Evolutionary conservation across 2,888 invertebrate species (phyloP), one percentile per base, ranked within the genome.

Genomic region (Nomada ruficornis): DNA sequence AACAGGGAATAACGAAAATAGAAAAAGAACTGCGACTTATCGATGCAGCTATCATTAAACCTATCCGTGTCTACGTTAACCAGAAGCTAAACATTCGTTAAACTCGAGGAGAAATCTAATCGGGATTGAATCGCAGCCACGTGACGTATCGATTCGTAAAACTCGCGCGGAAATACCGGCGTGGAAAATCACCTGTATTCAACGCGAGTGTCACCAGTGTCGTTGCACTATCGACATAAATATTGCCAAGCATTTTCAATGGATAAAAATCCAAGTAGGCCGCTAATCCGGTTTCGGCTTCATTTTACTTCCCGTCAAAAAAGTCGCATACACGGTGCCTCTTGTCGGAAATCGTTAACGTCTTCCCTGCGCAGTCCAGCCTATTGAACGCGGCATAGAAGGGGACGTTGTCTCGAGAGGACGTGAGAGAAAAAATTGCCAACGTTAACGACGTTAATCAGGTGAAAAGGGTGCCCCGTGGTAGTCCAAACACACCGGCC

Each of bases 221-320:
- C 76, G 57, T 65, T 80, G 65, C 65, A 76, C 80, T 59, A 36
- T 50, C 80, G 80, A 67, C 75, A 80, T 71, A 55, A 54, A 70
- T 80, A 59, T 55, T 42, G 29, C 15, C 10, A 36, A 4, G 26
- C 62, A 59, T 69, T 71, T 80, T 81, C 29, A 63, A 18, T 7
- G 10, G n/a, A 26, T 13, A 4, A 15, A 11, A 42, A 55, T 52
- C 42, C n/a, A 82, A 83, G 78, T 69, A 72, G 83, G 78, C 71
- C 74, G 44, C 62, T 68, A 64, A 72, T 82, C 82, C 78, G 74
- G 74, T 83, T 75, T 69, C 47, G 57, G n/a, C 47, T 60, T 75
- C 18, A 50, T 76, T 77, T 75, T 72, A 20, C 13, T 23, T 18
- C 20, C 36, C 36, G 54, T 69, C 60, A 54, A 55, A 69, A 74